Evolutionary conservation across 2,113 vertebrate species (phyloP).

Genomic region (Chaetops frenatus): DNA sequence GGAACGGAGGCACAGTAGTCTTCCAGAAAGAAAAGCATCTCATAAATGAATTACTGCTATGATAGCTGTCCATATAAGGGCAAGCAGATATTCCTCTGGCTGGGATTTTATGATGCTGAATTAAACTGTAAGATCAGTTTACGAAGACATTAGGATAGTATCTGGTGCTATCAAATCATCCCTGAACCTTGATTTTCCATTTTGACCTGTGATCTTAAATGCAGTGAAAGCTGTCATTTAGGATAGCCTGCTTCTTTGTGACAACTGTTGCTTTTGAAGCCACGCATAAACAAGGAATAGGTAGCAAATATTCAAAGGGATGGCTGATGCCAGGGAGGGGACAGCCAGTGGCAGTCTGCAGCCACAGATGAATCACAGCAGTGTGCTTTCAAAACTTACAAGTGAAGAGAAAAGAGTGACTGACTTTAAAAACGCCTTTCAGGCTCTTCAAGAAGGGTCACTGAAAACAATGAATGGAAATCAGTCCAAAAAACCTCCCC

Average conservation of each 20-base stretch:
- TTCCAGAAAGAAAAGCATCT: conserved; percentile 8
- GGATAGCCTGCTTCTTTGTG: conserved; percentile 13
- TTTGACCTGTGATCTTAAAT: conserved; percentile 26
- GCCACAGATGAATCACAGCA: neutral
- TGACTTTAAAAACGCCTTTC: conserved; percentile 6
- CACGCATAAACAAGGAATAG: neutral
- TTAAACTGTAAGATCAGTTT: conserved; percentile 36
- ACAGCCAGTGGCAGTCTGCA: conserved; percentile 17
- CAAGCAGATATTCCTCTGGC: neutral
- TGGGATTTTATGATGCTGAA: conserved; percentile 3
- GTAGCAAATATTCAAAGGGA: conserved; percentile 6
- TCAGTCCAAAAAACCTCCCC: conserved; percentile 14
- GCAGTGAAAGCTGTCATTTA: conserved; percentile 7
- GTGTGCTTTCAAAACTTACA: conserved; percentile 16
- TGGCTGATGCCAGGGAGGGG: neutral
- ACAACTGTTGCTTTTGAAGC: conserved; percentile 42
- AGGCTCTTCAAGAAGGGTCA: neutral
- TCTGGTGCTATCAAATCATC: neutral
- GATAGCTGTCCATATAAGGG: conserved; percentile 7
- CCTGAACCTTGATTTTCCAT: conserved; percentile 16
- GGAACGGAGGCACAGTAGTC: neutral
- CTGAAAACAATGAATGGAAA: conserved; percentile 54
- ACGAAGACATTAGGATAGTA: neutral
- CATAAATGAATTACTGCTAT: conserved; percentile 18
- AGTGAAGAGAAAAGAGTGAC: neutral